These are phyloP conservation scores for Danaus chrysippus DNA, from an alignment of 2,888 invertebrate genomes.

Conservation along the genomic window DNA sequence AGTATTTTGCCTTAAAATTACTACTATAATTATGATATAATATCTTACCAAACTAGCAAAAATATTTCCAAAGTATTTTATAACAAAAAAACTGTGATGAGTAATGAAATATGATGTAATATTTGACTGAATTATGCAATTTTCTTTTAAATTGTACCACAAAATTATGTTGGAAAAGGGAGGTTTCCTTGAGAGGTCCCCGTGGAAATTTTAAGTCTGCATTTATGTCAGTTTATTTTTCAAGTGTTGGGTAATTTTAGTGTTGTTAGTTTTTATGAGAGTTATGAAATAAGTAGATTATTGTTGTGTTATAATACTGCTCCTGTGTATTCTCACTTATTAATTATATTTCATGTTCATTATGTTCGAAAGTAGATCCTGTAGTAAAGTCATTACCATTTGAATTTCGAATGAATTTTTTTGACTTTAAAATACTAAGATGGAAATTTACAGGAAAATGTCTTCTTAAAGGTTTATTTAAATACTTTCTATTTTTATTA, in stretches of 20 bases:
- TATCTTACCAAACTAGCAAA: no score
- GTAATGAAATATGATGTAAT: constrained; percentile 2
- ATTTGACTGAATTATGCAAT: constrained; percentile 12
- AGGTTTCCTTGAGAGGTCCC: constrained; percentile 62
- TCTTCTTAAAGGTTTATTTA: no score
- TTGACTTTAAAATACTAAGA: no score
- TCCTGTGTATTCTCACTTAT: neutral
- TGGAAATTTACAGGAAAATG: no score
- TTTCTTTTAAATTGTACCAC: constrained; percentile 32
- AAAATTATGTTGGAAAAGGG: constrained; percentile 47
- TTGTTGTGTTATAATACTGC: constrained; percentile 3
- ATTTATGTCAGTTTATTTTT: constrained; percentile 72
- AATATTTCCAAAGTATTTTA: no score
- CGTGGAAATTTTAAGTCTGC: constrained; percentile 61
- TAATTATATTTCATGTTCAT: neutral
- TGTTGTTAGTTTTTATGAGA: constrained; percentile 36
- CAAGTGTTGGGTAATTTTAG: constrained; percentile 59
- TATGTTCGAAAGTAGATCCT: neutral
- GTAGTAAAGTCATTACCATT: no score
- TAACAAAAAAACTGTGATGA: neutral
- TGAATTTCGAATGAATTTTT: no score
- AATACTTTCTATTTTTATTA: no score
- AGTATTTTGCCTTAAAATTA: no score
- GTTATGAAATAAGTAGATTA: constrained; percentile 26
- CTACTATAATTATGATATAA: no score